These are phyloP conservation scores for Zaprionus capensis DNA, from an alignment of 1,140 invertebrate species.

Conservation along the genomic window DNA sequence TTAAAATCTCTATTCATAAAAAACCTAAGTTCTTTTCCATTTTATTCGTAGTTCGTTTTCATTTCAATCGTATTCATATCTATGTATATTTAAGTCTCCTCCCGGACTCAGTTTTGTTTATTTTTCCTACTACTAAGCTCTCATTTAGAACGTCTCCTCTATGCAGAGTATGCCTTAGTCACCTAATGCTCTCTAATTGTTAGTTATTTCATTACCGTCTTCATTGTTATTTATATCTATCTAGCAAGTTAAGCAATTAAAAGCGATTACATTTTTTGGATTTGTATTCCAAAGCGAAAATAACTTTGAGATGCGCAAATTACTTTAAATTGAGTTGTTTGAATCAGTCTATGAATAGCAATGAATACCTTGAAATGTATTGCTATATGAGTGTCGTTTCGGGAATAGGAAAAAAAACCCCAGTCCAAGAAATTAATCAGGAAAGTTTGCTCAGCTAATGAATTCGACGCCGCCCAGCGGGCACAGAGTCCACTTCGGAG, in stretches of 20 bases:
- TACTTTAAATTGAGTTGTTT: constrained; percentile 44
- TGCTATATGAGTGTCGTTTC: not conserved
- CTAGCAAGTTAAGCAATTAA: constrained; percentile 35
- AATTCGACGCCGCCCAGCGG: not conserved
- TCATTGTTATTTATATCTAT: constrained; percentile 22
- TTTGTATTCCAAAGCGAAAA: constrained; percentile 27
- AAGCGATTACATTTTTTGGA: constrained; percentile 36
- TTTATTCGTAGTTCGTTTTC: not conserved
- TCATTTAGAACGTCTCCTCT: not conserved
- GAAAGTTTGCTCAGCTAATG: constrained; percentile 2
- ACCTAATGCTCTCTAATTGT: not conserved
- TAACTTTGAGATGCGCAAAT: constrained; percentile 51
- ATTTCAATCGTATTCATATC: not conserved
- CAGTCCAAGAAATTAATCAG: not conserved
- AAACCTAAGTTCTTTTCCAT: not conserved
- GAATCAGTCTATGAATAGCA: constrained; percentile 28
- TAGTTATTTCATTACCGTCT: constrained; percentile 9
- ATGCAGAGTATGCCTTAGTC: constrained; percentile 7
- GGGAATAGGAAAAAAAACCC: not conserved
- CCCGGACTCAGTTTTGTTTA: not conserved
- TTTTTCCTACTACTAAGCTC: not conserved
- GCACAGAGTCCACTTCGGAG: constrained; percentile 2
- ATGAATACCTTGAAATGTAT: constrained; percentile 22
- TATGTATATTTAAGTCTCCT: not conserved
- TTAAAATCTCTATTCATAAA: no score